Percentiles rank a stretch among this genome's conserved stretches.
Evolutionary conservation across 2,113 vertebrate genomes (phyloP).

Genomic region (Elephantulus edwardii): DNA sequence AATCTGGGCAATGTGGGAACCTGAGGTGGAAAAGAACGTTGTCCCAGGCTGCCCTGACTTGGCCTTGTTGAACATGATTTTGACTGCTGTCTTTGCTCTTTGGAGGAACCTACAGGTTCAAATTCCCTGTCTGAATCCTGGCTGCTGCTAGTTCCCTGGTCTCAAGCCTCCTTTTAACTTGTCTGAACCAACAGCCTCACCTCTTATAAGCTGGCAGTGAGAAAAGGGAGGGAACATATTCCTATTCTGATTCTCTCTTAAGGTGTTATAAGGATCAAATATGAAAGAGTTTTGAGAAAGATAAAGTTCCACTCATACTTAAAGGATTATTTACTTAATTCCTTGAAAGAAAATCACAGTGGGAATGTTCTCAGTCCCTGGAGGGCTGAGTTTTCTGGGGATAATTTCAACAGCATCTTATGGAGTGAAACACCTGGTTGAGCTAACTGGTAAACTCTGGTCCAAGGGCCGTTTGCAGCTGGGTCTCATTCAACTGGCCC

Average conservation of each 20-base stretch:
- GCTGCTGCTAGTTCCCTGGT: not conserved
- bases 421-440: not conserved
- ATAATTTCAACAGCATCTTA: not conserved
- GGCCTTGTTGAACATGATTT: not conserved
- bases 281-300: not conserved
- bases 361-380: not conserved
- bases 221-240: fast-evolving
- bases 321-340: conserved; percentile 38
- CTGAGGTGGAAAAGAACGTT: not conserved
- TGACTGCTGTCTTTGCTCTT: not conserved
- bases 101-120: not conserved
- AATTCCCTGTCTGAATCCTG: not conserved
- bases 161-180: not conserved
- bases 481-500: not conserved
- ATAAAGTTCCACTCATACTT: conserved; percentile 15
- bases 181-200: not conserved
- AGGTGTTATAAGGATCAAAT: not conserved
- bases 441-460: not conserved
- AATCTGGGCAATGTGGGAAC: not conserved
- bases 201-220: not conserved
- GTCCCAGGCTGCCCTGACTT: not conserved
- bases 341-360: conserved; percentile 56
- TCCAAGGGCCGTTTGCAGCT: not conserved
- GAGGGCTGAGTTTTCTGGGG: not conserved
- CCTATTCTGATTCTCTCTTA: not conserved